Evolutionary conservation across 2,113 vertebrate genomes (phyloP).

Genomic region (Datnioides undecimradiatus): DNA sequence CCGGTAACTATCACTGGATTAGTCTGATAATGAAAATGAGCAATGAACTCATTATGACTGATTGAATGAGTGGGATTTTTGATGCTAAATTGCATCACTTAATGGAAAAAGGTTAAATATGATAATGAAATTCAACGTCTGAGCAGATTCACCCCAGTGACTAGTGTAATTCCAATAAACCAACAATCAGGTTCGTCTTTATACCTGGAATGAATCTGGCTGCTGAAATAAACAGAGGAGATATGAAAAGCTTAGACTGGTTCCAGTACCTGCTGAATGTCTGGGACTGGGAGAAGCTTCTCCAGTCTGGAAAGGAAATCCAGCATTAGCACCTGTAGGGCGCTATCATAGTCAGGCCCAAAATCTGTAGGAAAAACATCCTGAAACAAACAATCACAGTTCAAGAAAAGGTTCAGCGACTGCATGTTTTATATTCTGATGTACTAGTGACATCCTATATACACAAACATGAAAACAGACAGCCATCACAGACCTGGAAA

Average conservation of each 20-base stretch:
- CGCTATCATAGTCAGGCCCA: slow-evolving; percentile 82
- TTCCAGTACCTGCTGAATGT: slow-evolving; percentile 77
- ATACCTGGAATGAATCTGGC: not conserved
- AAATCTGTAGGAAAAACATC: slow-evolving; percentile 83
- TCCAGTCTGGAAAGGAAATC: slow-evolving; percentile 87
- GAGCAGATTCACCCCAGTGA: too few relatives aligned
- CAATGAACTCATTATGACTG: too few relatives aligned
- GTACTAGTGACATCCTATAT: too few relatives aligned
- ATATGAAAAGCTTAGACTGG: not conserved
- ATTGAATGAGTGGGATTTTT: too few relatives aligned
- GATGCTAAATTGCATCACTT: too few relatives aligned
- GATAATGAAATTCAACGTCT: too few relatives aligned
- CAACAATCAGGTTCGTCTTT: not conserved
- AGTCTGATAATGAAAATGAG: too few relatives aligned
- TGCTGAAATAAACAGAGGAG: not conserved
- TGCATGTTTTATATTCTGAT: not conserved
- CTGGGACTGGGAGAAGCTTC: slow-evolving; percentile 76
- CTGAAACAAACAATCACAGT: slow-evolving; percentile 54
- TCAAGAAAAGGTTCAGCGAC: not conserved
- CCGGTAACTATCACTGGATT: too few relatives aligned
- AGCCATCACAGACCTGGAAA: slow-evolving; percentile 76
- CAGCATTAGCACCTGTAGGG: slow-evolving; percentile 85
- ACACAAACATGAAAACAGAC: not conserved
- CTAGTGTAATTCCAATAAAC: too few relatives aligned
- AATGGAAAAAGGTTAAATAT: too few relatives aligned